phyloP scores from a whole-genome alignment of 2,797 vertebrate species.

The Nyctibius grandis region DNA sequence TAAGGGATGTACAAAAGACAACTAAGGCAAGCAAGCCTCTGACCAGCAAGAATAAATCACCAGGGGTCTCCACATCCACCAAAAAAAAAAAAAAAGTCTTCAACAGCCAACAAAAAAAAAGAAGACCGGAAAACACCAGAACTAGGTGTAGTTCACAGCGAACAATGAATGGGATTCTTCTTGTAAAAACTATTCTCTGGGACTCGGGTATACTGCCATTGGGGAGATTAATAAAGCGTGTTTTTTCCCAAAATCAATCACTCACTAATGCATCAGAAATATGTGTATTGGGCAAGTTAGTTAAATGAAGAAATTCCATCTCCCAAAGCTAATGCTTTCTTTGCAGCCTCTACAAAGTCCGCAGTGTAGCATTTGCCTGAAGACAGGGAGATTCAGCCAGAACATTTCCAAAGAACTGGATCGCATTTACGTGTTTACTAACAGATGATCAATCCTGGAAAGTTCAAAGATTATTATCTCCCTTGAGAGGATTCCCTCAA shows the following conservation, averaged over 20 bases:
- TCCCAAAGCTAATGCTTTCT: neutral
- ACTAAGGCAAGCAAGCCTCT: neutral
- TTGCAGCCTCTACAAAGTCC: neutral
- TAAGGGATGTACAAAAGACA: neutral
- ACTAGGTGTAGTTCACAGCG: neutral
- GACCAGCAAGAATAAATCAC: neutral
- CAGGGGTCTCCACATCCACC: neutral
- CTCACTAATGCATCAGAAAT: neutral
- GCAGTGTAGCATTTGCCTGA: neutral
- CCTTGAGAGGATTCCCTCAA: slow-evolving; percentile 1
- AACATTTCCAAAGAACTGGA: neutral
- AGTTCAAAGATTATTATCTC: slow-evolving; percentile 14
- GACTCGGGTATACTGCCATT: neutral
- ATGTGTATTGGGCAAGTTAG: neutral
- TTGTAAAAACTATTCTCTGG: neutral
- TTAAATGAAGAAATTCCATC: neutral
- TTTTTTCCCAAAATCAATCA: neutral
- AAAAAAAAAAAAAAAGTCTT: neutral
- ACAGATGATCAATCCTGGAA: neutral
- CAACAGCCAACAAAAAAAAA: neutral
- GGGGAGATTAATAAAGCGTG: neutral
- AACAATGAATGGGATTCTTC: neutral
- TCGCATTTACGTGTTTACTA: neutral
- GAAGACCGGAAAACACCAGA: neutral
- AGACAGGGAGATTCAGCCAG: neutral